phyloP scores from a whole-genome alignment of 1,140 invertebrate genomes.

The Neodiprion fabricii region DNA sequence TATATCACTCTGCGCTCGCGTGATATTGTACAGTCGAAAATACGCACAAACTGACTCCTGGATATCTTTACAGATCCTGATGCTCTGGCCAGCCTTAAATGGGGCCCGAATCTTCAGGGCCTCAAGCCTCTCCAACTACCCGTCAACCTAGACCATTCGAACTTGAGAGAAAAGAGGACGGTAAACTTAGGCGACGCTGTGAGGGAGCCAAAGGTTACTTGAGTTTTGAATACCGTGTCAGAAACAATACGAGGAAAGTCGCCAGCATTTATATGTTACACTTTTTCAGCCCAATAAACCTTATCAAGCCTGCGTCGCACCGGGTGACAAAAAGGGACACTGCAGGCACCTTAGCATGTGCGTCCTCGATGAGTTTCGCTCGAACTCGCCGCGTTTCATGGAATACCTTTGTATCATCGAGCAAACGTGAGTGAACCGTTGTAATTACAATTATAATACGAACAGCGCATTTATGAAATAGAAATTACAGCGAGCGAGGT shows the following conservation, averaged over 20 bases:
- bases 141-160: neutral
- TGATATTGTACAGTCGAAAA: neutral
- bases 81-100: slow-evolving; percentile 20
- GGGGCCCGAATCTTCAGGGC: slow-evolving; percentile 18
- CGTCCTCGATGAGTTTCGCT: slow-evolving; percentile 65
- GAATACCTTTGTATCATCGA: slow-evolving; percentile 74
- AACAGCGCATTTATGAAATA: no score
- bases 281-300: slow-evolving; percentile 51
- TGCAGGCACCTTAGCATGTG: slow-evolving; percentile 72
- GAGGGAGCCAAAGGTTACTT: neutral
- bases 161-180: slow-evolving; percentile 18
- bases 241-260: no score
- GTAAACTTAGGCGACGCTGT: neutral
- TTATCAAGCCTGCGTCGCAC: slow-evolving; percentile 68
- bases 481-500: no score
- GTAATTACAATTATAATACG: neutral
- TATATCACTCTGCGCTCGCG: neutral
- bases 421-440: slow-evolving; percentile 59
- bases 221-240: no score
- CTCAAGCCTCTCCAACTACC: slow-evolving; percentile 11
- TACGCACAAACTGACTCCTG: neutral
- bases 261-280: neutral
- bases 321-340: slow-evolving; percentile 65
- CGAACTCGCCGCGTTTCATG: slow-evolving; percentile 65
- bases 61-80: neutral